phyloP scores from a whole-genome alignment of 2,113 vertebrate species.

The Pionites leucogaster region DNA sequence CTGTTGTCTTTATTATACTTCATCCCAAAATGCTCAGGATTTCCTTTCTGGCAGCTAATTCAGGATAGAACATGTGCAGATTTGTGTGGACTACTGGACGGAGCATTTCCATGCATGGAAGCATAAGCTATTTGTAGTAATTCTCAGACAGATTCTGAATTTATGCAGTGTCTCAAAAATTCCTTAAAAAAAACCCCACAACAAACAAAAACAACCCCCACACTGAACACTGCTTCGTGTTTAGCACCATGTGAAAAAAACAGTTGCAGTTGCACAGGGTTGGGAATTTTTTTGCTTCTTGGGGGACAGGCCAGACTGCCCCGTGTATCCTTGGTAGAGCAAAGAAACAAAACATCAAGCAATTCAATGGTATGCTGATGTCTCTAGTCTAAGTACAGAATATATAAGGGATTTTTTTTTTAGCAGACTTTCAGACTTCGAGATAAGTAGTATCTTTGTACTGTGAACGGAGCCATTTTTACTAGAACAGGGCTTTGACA shows the following conservation, averaged over 20 bases:
- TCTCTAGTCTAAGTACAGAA: conserved; percentile 52
- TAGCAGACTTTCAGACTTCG: conserved; percentile 22
- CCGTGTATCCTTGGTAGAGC: background rate
- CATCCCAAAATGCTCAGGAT: background rate
- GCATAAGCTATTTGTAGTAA: background rate
- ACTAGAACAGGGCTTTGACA: conserved; percentile 63
- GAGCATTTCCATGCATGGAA: background rate
- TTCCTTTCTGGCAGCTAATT: background rate
- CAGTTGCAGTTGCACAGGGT: background rate
- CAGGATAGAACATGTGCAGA: background rate
- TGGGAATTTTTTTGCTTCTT: background rate
- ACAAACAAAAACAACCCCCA: background rate
- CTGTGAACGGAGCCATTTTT: conserved; percentile 63
- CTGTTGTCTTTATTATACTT: background rate
- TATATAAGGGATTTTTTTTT: conserved; percentile 8
- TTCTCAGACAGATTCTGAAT: background rate
- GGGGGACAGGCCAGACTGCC: background rate
- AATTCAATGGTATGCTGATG: background rate
- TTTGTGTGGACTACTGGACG: background rate
- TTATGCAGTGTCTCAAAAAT: background rate
- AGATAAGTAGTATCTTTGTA: conserved; percentile 54
- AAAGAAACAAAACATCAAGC: conserved; percentile 18
- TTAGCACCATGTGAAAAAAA: background rate
- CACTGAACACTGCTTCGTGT: background rate
- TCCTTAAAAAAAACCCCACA: background rate